These are phyloP conservation scores for Paramuricea clavata DNA, from an alignment of 92 coral and sea anemone species.

Conservation along the genomic window DNA sequence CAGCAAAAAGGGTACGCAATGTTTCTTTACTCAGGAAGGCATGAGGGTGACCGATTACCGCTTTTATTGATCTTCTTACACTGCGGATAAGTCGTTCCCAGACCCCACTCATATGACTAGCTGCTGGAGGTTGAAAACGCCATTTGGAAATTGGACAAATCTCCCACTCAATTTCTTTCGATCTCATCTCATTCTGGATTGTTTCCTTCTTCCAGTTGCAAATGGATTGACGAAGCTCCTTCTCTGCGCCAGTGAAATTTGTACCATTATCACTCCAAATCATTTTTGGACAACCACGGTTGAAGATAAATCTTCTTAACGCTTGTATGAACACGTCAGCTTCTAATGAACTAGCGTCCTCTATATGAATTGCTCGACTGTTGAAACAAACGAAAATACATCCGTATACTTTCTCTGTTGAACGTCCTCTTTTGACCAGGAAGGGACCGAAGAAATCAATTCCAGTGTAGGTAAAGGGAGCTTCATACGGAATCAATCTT, in stretches of 20 bases:
- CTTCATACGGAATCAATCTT: constrained; percentile 54
- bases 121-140: constrained; percentile 74
- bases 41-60: constrained; percentile 63
- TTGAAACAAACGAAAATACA: constrained; percentile 65
- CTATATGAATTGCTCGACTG: constrained; percentile 55
- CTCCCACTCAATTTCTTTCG: constrained; percentile 64
- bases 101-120: constrained; percentile 72
- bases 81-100: constrained; percentile 77
- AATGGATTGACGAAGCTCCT: constrained; percentile 35
- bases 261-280: constrained; percentile 60
- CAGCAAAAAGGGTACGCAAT: constrained; percentile 16
- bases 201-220: constrained; percentile 24
- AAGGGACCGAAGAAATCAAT: constrained; percentile 71
- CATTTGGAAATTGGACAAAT: constrained; percentile 50
- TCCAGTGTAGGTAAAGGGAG: constrained; percentile 72
- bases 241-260: constrained; percentile 51
- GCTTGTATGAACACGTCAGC: constrained; percentile 51
- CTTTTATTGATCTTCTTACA: constrained; percentile 66
- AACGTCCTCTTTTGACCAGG: constrained; percentile 67
- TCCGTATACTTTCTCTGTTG: constrained; percentile 56
- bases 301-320: constrained; percentile 45
- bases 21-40: constrained; percentile 42
- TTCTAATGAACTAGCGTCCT: constrained; percentile 56
- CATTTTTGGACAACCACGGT: constrained; percentile 42
- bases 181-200: constrained; percentile 48